These are phyloP conservation scores for Hypercompe scribonia DNA, from an alignment of 2,888 invertebrate species.

Conservation along the genomic window DNA sequence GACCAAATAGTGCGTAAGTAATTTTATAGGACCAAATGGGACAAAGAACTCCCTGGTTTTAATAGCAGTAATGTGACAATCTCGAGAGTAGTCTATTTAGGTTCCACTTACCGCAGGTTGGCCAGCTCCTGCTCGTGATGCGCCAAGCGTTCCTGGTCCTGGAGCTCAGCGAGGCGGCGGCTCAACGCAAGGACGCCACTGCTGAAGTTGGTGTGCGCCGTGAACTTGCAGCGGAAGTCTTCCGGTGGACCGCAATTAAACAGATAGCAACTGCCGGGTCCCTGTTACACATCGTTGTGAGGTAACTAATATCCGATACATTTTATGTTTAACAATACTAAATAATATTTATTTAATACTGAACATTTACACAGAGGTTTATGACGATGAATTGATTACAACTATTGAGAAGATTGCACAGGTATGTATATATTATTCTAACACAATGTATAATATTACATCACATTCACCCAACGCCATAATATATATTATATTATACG, in stretches of 20 bases:
- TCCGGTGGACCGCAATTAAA: conserved; percentile 96
- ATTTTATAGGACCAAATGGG: neutral
- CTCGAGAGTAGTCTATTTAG: too few relatives aligned
- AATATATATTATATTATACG: too few relatives aligned
- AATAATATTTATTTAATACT: neutral
- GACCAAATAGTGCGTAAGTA: neutral
- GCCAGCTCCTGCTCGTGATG: conserved; percentile 91
- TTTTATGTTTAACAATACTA: neutral
- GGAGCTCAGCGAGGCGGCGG: conserved; percentile 88
- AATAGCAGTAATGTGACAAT: neutral
- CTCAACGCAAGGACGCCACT: conserved; percentile 93
- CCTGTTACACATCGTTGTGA: conserved; percentile 77
- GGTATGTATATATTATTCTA: too few relatives aligned
- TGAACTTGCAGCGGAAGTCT: conserved; percentile 97
- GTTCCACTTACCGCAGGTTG: conserved; percentile 86
- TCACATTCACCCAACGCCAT: too few relatives aligned
- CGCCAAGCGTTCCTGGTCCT: conserved; percentile 90
- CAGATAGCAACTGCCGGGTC: conserved; percentile 95
- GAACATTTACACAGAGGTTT: neutral
- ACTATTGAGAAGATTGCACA: too few relatives aligned
- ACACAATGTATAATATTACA: too few relatives aligned
- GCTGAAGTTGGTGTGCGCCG: conserved; percentile 94
- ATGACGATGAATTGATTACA: neutral
- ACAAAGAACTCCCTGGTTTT: neutral
- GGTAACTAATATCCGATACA: too few relatives aligned